Percentiles rank a stretch among this genome's conserved stretches.
These are phyloP conservation scores for Drosophila melanosoma DNA, from an alignment of 2,888 invertebrate species.

Conservation along the genomic window DNA sequence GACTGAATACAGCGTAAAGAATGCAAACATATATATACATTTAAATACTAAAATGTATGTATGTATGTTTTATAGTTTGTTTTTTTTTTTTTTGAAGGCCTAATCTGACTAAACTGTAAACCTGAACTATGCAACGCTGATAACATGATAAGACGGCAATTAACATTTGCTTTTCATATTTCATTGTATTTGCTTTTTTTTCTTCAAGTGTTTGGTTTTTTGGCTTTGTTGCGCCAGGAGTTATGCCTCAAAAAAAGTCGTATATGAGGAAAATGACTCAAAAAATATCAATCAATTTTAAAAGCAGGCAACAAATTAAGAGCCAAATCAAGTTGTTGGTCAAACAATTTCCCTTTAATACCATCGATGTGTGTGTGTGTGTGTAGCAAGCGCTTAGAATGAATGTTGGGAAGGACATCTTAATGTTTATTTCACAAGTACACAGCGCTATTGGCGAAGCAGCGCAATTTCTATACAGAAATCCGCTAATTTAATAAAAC, in stretches of 20 bases:
- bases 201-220: neutral
- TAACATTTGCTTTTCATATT: slow-evolving; percentile 26
- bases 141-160: slow-evolving; percentile 59
- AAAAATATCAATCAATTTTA: slow-evolving; percentile 45
- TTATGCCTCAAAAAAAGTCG: slow-evolving; percentile 53
- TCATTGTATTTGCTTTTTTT: neutral
- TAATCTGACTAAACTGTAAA: slow-evolving; percentile 65
- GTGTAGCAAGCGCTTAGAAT: neutral
- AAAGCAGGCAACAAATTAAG: slow-evolving; percentile 36
- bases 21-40: neutral
- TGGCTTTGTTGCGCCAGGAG: slow-evolving; percentile 40
- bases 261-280: slow-evolving; percentile 32
- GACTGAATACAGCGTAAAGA: slow-evolving; percentile 12
- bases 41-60: neutral
- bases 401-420: slow-evolving; percentile 8
- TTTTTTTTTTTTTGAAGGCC: slow-evolving; percentile 4
- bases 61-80: neutral
- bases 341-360: slow-evolving; percentile 40
- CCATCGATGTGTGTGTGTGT: slow-evolving; percentile 20
- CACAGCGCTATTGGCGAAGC: slow-evolving; percentile 42
- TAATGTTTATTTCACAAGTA: slow-evolving; percentile 55
- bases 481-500: slow-evolving; percentile 78
- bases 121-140: slow-evolving; percentile 63
- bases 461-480: slow-evolving; percentile 45
- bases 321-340: slow-evolving; percentile 26